Evolutionary conservation across 53 echinoderm and acorn worm genomes (phyloP).

Genomic region (Glandiceps talaboti): DNA sequence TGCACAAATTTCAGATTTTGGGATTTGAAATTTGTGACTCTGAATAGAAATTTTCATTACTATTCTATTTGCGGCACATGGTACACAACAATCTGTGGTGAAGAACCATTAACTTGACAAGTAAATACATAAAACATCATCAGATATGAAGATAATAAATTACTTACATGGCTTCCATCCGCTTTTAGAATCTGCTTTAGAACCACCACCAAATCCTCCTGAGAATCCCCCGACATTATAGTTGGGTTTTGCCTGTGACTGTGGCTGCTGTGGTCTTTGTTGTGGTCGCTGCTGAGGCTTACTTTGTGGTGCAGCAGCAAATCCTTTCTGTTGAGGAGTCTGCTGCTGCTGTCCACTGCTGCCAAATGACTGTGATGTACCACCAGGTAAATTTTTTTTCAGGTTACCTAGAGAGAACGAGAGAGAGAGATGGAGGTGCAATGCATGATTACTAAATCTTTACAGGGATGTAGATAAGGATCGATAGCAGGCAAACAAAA

Average conservation of each 20-base stretch:
- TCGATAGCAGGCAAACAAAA: too few relatives aligned
- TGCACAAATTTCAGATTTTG: too few relatives aligned
- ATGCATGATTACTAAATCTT: too few relatives aligned
- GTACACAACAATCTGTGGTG: too few relatives aligned
- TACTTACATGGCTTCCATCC: neutral
- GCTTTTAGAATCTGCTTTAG: neutral
- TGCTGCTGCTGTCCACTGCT: neutral
- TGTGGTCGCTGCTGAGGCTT: slow-evolving; percentile 17
- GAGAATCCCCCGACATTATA: slow-evolving; percentile 47
- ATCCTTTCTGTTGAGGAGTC: neutral
- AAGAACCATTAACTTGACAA: too few relatives aligned
- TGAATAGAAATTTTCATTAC: too few relatives aligned
- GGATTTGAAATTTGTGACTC: too few relatives aligned
- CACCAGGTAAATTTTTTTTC: neutral
- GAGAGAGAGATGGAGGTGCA: too few relatives aligned
- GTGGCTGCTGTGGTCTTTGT: slow-evolving; percentile 11
- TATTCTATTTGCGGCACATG: too few relatives aligned
- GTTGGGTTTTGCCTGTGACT: slow-evolving; percentile 50
- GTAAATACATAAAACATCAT: too few relatives aligned
- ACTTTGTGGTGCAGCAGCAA: slow-evolving; percentile 24
- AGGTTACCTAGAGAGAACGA: neutral
- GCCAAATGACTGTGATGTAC: slow-evolving; percentile 18
- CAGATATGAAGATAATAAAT: too few relatives aligned
- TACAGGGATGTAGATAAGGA: too few relatives aligned
- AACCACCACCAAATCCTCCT: slow-evolving; percentile 15